phyloP scores from a whole-genome alignment of 2,113 vertebrate species.

The Eudyptes chrysolophus region DNA sequence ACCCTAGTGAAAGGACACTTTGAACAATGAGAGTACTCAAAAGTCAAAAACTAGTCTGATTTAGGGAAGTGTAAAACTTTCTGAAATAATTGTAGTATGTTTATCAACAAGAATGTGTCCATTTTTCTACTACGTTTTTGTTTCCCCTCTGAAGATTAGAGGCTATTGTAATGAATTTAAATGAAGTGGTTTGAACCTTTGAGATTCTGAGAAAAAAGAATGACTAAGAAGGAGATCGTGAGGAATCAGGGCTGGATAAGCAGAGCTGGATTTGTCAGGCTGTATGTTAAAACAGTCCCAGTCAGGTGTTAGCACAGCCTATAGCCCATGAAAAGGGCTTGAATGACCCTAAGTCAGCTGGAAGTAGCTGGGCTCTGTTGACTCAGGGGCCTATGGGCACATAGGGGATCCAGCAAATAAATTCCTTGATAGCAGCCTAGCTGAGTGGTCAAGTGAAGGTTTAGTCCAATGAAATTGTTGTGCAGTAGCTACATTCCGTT shows the following conservation, averaged over 20 bases:
- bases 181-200: neutral
- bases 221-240: no score
- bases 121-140: neutral
- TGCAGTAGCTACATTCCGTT: neutral
- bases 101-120: neutral
- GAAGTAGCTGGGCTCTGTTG: neutral
- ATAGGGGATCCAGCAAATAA: neutral
- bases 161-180: neutral
- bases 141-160: neutral
- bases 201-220: neutral
- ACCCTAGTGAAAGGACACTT: neutral
- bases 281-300: neutral
- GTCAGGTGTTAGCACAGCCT: neutral
- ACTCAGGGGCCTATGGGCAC: no score
- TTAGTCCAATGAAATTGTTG: neutral
- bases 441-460: neutral
- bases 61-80: neutral
- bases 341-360: neutral
- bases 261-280: neutral
- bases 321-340: neutral
- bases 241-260: neutral
- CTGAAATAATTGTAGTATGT: neutral
- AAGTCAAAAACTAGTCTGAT: neutral
- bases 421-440: neutral
- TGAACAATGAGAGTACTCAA: neutral